These are phyloP conservation scores for Flabesymbios commensalis DNA, from an alignment of 2,888 invertebrate genomes.

Conservation along the genomic window DNA sequence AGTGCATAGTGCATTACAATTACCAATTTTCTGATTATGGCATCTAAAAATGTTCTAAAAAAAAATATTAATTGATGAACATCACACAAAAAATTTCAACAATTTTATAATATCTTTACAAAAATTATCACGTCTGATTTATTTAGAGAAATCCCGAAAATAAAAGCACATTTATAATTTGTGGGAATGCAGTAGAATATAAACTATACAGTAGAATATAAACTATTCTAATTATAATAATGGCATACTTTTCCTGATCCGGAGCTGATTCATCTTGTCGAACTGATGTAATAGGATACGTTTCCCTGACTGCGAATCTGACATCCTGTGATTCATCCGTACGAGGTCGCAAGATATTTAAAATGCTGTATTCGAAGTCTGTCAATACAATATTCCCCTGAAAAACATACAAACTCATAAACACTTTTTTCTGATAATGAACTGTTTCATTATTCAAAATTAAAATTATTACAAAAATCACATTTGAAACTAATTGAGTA, in stretches of 20 bases:
- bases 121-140: too few relatives aligned
- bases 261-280: conserved; percentile 45
- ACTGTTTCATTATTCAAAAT: neutral
- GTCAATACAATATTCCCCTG: conserved; percentile 93
- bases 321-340: conserved; percentile 79
- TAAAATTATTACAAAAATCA: neutral
- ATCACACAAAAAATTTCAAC: too few relatives aligned
- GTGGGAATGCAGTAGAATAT: neutral
- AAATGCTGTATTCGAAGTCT: conserved; percentile 84
- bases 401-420: neutral
- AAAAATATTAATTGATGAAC: too few relatives aligned
- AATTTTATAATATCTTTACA: too few relatives aligned
- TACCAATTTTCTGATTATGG: too few relatives aligned
- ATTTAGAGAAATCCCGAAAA: too few relatives aligned
- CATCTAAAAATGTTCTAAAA: too few relatives aligned
- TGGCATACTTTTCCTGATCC: conserved; percentile 46
- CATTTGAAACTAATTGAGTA: too few relatives aligned
- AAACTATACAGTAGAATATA: conserved; percentile 9
- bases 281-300: conserved; percentile 68
- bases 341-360: conserved; percentile 90
- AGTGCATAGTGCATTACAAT: too few relatives aligned
- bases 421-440: neutral
- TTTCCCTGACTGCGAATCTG: conserved; percentile 89
- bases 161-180: too few relatives aligned
- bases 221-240: conserved; percentile 5